These are phyloP conservation scores for Zaprionus taronus DNA, from an alignment of 1,140 invertebrate genomes.

Conservation along the genomic window DNA sequence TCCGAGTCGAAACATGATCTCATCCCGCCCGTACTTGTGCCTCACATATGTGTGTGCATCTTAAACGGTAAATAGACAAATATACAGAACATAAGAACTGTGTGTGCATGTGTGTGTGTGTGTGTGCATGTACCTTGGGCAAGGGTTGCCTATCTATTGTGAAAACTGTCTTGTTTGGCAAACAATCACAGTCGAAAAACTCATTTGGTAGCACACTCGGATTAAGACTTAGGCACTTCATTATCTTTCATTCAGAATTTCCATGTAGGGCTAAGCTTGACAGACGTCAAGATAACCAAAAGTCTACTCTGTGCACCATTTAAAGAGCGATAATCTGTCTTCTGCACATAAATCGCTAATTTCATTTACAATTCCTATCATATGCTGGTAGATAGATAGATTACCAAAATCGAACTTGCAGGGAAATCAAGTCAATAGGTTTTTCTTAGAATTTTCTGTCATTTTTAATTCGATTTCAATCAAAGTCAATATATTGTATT, in stretches of 20 bases:
- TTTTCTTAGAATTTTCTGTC: neutral
- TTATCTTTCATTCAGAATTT: slow-evolving; percentile 11
- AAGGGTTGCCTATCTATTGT: slow-evolving; percentile 39
- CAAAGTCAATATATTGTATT: neutral
- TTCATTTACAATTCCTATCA: neutral
- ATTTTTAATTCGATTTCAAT: neutral
- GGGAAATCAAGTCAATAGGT: neutral
- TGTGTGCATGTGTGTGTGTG: neutral
- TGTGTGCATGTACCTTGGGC: slow-evolving; percentile 21
- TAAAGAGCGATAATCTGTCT: neutral
- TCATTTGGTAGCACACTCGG: slow-evolving; percentile 4
- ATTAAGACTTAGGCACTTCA: slow-evolving; percentile 24
- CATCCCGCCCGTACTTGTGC: slow-evolving; percentile 12
- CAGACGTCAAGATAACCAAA: neutral
- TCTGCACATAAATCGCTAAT: neutral
- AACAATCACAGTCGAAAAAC: slow-evolving; percentile 19
- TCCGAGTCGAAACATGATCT: slow-evolving; percentile 66
- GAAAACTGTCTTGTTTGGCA: slow-evolving; percentile 3
- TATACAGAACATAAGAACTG: slow-evolving; percentile 26
- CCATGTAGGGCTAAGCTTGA: neutral
- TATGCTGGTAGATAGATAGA: neutral
- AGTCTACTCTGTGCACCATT: neutral
- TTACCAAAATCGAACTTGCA: neutral
- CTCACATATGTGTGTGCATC: slow-evolving; percentile 27
- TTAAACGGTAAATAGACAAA: slow-evolving; percentile 26